These are phyloP conservation scores for Furcifer pardalis DNA, from an alignment of 2,797 vertebrate species.

Conservation along the genomic window DNA sequence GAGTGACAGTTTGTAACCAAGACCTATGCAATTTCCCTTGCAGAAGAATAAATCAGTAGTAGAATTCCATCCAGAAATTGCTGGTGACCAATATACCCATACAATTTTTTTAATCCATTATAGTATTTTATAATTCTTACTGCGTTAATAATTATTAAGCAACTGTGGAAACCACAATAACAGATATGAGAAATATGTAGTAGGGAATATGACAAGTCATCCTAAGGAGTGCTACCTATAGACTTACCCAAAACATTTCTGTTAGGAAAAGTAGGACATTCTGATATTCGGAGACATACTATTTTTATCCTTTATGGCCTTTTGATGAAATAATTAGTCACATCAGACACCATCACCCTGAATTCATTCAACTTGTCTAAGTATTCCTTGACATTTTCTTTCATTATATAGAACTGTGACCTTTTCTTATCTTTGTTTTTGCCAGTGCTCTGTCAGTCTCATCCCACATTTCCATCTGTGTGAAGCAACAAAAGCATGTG, in stretches of 20 bases:
- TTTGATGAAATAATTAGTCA: conserved; percentile 2
- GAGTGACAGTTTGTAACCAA: too few species aligned
- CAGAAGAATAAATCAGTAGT: too few species aligned
- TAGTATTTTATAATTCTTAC: too few species aligned
- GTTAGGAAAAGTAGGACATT: neutral
- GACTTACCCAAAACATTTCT: neutral
- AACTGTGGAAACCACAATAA: neutral
- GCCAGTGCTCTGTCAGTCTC: neutral
- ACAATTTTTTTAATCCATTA: too few species aligned
- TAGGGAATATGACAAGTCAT: neutral
- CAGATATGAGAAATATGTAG: neutral
- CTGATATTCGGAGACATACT: neutral
- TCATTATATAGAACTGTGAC: conserved; percentile 18
- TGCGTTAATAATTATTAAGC: neutral
- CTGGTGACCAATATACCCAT: too few species aligned
- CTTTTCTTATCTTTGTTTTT: conserved; percentile 9
- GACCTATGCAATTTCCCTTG: too few species aligned
- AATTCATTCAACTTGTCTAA: conserved; percentile 4
- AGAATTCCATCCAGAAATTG: too few species aligned
- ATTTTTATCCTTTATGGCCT: neutral
- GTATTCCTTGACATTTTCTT: conserved; percentile 21
- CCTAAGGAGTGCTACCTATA: neutral
- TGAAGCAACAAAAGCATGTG: neutral
- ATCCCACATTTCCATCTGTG: neutral
- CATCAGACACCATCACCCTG: neutral